Conservation (phyloP, 2,888 invertebrate genomes). For the Onthophagus sagittarius region DNA sequence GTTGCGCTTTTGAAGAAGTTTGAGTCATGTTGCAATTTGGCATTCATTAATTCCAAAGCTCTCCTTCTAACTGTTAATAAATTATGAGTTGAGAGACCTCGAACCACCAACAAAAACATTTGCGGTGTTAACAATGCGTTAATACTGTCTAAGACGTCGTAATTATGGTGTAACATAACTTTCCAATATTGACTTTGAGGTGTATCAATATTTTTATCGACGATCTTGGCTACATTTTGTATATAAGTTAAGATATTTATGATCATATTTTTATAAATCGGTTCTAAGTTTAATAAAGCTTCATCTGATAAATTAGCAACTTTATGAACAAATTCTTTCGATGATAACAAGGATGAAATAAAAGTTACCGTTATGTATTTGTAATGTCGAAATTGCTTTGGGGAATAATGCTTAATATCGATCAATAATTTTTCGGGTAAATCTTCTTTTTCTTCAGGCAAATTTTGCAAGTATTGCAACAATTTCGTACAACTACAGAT, state of each 20-base stretch:
- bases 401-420: conserved; percentile 60
- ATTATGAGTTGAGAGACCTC: conserved; percentile 68
- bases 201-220: conserved; percentile 58
- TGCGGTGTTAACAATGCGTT: conserved; percentile 74
- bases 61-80: conserved; percentile 70
- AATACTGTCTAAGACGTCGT: conserved; percentile 76
- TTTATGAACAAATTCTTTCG: conserved; percentile 65
- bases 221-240: conserved; percentile 60
- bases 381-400: conserved; percentile 78
- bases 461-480: conserved; percentile 59
- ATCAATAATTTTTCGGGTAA: conserved; percentile 53
- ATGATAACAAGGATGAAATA: conserved; percentile 65
- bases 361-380: conserved; percentile 77
- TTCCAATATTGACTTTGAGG: conserved; percentile 74
- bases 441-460: conserved; percentile 63
- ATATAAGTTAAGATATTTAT: conserved; percentile 66
- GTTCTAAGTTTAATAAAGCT: conserved; percentile 54
- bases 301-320: conserved; percentile 54
- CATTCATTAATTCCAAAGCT: conserved; percentile 80
- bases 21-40: conserved; percentile 68
- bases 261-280: conserved; percentile 65
- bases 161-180: conserved; percentile 71
- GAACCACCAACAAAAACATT: conserved; percentile 75
- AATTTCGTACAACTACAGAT: conserved; percentile 65
- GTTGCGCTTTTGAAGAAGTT: conserved; percentile 57